phyloP scores from a whole-genome alignment of 2,113 vertebrate species.

The Mobula birostris region DNA sequence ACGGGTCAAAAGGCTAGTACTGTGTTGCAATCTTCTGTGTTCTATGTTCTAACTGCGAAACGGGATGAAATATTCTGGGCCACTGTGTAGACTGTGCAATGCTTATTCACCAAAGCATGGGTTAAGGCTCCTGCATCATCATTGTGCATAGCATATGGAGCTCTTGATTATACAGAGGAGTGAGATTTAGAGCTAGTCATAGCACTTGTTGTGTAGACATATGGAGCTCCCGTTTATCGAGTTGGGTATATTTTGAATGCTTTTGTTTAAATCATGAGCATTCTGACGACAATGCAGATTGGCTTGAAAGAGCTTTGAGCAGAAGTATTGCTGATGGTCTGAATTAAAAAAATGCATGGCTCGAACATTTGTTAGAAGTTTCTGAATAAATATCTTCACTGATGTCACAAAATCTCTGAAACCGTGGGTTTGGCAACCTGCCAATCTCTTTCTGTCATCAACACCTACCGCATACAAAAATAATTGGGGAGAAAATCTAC shows the following conservation, averaged over 20 bases:
- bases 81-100: neutral
- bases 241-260: conserved; percentile 20
- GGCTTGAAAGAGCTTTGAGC: neutral
- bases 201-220: conserved; percentile 31
- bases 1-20: too few relatives aligned
- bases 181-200: neutral
- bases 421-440: neutral
- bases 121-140: neutral
- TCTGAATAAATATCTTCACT: neutral
- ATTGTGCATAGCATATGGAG: neutral
- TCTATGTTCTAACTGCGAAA: too few relatives aligned
- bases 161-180: neutral
- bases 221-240: neutral
- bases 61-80: neutral
- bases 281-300: conserved; percentile 1
- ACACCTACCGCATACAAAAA: neutral
- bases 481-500: neutral
- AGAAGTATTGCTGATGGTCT: neutral
- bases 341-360: neutral
- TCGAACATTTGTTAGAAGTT: neutral
- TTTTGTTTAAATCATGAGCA: conserved; percentile 24
- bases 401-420: neutral
- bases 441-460: neutral
- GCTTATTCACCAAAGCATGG: neutral
- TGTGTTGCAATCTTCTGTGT: too few relatives aligned